Base-by-base conservation (phyloP, 2,888 invertebrate genomes). In the Girardia tigrina region DNA sequence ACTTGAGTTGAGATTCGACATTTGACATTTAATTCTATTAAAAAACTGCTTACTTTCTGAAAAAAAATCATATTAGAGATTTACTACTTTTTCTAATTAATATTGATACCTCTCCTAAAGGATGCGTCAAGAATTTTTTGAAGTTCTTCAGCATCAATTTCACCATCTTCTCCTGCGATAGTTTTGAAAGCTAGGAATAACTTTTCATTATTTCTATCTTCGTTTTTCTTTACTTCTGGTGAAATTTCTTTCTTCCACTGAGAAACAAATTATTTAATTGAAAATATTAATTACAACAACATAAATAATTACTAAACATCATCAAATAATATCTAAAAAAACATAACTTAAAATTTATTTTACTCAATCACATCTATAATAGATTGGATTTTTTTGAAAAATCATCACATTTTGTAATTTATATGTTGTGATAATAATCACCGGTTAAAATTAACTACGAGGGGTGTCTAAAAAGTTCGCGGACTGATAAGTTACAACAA, bases 131-230 rank as follows among this genome's bases (percentile, higher is more conserved):
- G 87, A 78, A 95, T 91, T 82, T 91, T 90, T 84, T 92, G 91
- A 27, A 95, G 87, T 82, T 94, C 94, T 84, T 89, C 89, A 89
- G 93, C 93, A 85, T 94, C 93, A 0, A 95, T 90, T 84, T 95
- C 93, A 81, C 91, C 88, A 81, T 94, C 94, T 26, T 88, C 88
- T 0, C 94, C 94, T 28, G 94, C 91, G 74, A 94, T 88, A 73
- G 90, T 89, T 79, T 87, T 87, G 87, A 95, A 95, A 85, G 91
- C 90, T 73, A 90, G 89, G 26, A 89, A 88, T 73, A 92, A 78
- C 26, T 70, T 74, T 56, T 8, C 1, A 26, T 4, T 56, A n/a
- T n/a, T 56, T 56, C 2, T n/a, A 12, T 4, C n/a, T 56, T 56
- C 56, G n/a, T 56, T 23, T 56, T n/a, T 4, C n/a, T 56, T 56